phyloP scores from a whole-genome alignment of 2,888 invertebrate genomes.

The Melieria picta region DNA sequence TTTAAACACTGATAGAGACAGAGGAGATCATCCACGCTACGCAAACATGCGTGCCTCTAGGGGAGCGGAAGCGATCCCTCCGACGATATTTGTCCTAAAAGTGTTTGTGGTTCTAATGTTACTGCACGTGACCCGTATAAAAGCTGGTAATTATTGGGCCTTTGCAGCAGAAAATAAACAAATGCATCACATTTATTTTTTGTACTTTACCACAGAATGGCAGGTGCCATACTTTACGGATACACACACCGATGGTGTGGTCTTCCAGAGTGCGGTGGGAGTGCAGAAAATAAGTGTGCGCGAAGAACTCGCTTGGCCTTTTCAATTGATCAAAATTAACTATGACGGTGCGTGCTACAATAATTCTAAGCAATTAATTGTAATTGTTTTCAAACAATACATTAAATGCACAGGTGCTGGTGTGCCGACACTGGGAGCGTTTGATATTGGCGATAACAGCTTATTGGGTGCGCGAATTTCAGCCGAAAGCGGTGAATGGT shows the following conservation, averaged over 20 bases:
- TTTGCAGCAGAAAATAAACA: too few relatives aligned
- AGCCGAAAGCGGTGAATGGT: constrained; percentile 42
- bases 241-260: constrained; percentile 39
- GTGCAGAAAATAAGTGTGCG: constrained; percentile 44
- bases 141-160: too few relatives aligned
- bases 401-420: constrained; percentile 35
- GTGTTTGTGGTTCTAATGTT: too few relatives aligned
- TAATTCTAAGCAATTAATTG: neutral
- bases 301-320: constrained; percentile 48
- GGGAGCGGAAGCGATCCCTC: too few relatives aligned
- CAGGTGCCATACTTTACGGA: constrained; percentile 43
- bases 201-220: constrained; percentile 38
- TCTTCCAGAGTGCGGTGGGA: constrained; percentile 35
- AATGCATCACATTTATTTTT: neutral
- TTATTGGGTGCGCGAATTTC: constrained; percentile 43
- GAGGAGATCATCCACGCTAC: too few relatives aligned
- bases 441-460: constrained; percentile 46
- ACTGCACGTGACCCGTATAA: too few relatives aligned
- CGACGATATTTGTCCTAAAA: too few relatives aligned
- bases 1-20: too few relatives aligned
- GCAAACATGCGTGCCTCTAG: too few relatives aligned
- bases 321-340: constrained; percentile 46
- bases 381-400: neutral
- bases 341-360: constrained; percentile 42
- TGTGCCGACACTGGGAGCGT: constrained; percentile 44